phyloP scores from a whole-genome alignment of 1,140 invertebrate genomes.

The Piezodorus guildinii region DNA sequence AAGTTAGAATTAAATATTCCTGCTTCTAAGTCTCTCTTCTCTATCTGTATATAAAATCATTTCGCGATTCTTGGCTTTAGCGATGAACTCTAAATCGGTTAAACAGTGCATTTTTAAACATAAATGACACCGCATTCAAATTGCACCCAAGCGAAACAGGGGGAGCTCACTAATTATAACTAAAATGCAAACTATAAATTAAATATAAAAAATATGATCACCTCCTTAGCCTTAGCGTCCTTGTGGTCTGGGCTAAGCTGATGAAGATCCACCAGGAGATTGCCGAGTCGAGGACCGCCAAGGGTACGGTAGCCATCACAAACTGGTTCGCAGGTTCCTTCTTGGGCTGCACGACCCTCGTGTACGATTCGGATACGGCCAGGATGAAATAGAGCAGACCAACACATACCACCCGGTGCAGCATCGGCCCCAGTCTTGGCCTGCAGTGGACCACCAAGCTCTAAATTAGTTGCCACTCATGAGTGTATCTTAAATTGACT shows the following conservation, averaged over 20 bases:
- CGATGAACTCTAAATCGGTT: too few relatives aligned
- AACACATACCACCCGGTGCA: slow-evolving; percentile 73
- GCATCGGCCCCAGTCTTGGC: slow-evolving; percentile 70
- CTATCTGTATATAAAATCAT: too few relatives aligned
- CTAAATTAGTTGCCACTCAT: too few relatives aligned
- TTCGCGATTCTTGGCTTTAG: too few relatives aligned
- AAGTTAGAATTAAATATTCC: too few relatives aligned
- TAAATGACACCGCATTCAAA: too few relatives aligned
- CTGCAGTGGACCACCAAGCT: slow-evolving; percentile 35
- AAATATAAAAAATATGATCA: slow-evolving; percentile 4
- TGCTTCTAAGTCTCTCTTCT: too few relatives aligned
- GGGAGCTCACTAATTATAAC: too few relatives aligned
- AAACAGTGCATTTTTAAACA: too few relatives aligned
- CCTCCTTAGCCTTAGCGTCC: slow-evolving; percentile 70
- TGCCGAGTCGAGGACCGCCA: slow-evolving; percentile 57
- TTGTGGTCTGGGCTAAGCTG: slow-evolving; percentile 76
- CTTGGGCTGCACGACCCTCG: slow-evolving; percentile 58
- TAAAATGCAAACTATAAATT: too few relatives aligned
- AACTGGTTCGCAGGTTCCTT: slow-evolving; percentile 51
- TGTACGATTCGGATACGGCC: slow-evolving; percentile 68
- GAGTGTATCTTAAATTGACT: too few relatives aligned
- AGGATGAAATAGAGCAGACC: slow-evolving; percentile 71
- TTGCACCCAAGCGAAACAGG: too few relatives aligned
- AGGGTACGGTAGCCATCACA: slow-evolving; percentile 58
- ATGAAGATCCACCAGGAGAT: slow-evolving; percentile 79